Conservation (phyloP, 1,140 invertebrate genomes). For the Drosophila takahashii region DNA sequence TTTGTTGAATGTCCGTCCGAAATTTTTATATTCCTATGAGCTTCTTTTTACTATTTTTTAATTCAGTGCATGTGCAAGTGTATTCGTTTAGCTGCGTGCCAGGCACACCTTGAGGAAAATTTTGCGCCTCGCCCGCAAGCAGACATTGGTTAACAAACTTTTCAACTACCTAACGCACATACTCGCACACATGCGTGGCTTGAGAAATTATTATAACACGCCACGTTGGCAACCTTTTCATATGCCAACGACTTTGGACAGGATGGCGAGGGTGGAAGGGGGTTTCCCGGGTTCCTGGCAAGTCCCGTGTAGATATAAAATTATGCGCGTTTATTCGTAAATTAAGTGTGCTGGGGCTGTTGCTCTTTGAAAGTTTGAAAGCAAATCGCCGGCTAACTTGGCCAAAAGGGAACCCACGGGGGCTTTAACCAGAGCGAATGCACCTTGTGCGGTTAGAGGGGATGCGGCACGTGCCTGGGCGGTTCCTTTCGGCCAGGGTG, state of each 20-base stretch:
- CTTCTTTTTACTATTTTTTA: neutral
- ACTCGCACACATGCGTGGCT: conserved; percentile 52
- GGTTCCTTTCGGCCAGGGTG: conserved; percentile 37
- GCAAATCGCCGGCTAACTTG: conserved; percentile 52
- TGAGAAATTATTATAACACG: conserved; percentile 83
- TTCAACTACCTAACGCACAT: conserved; percentile 62
- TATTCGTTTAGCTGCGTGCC: conserved; percentile 59
- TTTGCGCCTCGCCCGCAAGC: conserved; percentile 67
- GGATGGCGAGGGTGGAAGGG: neutral
- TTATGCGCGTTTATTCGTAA: conserved; percentile 83
- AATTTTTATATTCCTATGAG: neutral
- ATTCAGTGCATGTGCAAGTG: neutral
- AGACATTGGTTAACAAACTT: conserved; percentile 82
- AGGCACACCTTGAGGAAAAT: conserved; percentile 71
- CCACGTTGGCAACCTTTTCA: conserved; percentile 82
- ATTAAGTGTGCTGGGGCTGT: conserved; percentile 79
- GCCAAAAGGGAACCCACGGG: conserved; percentile 22
- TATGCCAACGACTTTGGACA: conserved; percentile 80
- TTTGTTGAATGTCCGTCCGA: too few species aligned
- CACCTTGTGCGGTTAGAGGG: conserved; percentile 21
- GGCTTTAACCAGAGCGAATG: conserved; percentile 7
- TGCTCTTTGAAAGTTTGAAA: conserved; percentile 68
- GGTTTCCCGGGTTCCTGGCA: conserved; percentile 15
- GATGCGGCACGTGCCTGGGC: conserved; percentile 25
- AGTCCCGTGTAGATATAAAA: conserved; percentile 76